Base-by-base conservation (phyloP, 2,113 vertebrate species). In the Setophaga kirtlandii region DNA sequence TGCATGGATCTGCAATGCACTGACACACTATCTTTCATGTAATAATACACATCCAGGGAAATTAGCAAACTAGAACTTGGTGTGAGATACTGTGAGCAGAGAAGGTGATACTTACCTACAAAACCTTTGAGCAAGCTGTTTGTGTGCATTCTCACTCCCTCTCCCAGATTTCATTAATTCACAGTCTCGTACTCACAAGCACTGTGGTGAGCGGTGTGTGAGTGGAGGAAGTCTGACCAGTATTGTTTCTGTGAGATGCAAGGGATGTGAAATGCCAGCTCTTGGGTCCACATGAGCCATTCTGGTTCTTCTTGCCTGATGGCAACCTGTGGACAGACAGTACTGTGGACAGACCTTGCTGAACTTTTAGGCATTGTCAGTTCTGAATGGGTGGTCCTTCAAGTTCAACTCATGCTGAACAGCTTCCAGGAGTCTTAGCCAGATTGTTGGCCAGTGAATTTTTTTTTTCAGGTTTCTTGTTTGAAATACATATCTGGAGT, bases 241-340 rank as follows among this genome's bases (percentile, higher is more conserved):
- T 64, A 5, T 33, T 62, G 27, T 47, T 91, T 81, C 50, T 53
- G 33, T 47, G 64, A 63, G n/a, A 46, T 31, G 28, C 9, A 53
- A 58, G 87, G 37, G 59, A 49, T 41, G 41, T 69, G 55, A 81
- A 87, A 67, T 70, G 12, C n/a, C 25, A 50, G 22, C 28, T 91
- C 5, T 46, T 46, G 14, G 46, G 31, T 31, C 31, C 10, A 62
- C 20, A 3, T 22, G 37, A 65, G 13, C 18, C 0, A 0, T 17
- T 46, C 37, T 46, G 9, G 7, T 93, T 77, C 52, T 81, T 87
- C 79, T 68, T 75, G 37, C n/a, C 53, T 42, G 50, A 46, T 74
- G 31, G 47, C 71, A 87, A 9, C 41, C n/a, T 64, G 4, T 47
- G 46, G 46, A 47, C 46, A 22, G 46, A 47, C 46, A 28, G 12